phyloP scores from a whole-genome alignment of 1,140 invertebrate species.

The Zaprionus nigranus region DNA sequence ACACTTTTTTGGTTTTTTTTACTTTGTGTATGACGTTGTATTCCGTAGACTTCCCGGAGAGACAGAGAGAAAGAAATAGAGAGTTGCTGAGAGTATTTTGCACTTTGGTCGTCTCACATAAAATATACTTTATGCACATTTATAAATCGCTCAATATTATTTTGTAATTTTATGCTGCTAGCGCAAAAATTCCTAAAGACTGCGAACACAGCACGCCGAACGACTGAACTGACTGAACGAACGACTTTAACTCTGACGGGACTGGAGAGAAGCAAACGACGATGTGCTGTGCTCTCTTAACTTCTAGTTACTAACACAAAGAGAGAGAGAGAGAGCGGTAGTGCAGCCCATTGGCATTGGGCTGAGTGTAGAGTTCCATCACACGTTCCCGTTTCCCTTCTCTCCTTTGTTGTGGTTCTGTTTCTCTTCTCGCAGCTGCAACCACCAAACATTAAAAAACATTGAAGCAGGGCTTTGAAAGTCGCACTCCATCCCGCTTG shows the following conservation, averaged over 20 bases:
- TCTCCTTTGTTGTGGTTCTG: conserved; percentile 1
- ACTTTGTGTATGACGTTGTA: background rate
- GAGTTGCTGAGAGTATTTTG: conserved; percentile 5
- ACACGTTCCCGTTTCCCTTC: conserved; percentile 4
- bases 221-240: conserved; percentile 37
- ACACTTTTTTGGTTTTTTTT: background rate
- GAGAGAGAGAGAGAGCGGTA: conserved; percentile 5
- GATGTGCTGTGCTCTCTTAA: conserved; percentile 49
- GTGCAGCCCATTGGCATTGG: no score
- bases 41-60: background rate
- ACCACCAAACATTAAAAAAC: conserved; percentile 49
- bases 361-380: conserved; percentile 38
- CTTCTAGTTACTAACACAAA: conserved; percentile 63
- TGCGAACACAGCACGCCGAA: conserved; percentile 30
- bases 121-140: conserved; percentile 15
- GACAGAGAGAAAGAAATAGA: conserved; percentile 14
- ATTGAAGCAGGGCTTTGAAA: conserved; percentile 71
- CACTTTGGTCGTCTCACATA: conserved; percentile 7
- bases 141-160: conserved; percentile 30
- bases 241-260: conserved; percentile 4
- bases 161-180: conserved; percentile 37
- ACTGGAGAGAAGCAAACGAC: background rate
- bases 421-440: conserved; percentile 13
- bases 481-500: background rate
- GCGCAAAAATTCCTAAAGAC: conserved; percentile 50